Evolutionary conservation across 2,113 vertebrate species (phyloP).

Genomic region (Onychostoma macrolepis): DNA sequence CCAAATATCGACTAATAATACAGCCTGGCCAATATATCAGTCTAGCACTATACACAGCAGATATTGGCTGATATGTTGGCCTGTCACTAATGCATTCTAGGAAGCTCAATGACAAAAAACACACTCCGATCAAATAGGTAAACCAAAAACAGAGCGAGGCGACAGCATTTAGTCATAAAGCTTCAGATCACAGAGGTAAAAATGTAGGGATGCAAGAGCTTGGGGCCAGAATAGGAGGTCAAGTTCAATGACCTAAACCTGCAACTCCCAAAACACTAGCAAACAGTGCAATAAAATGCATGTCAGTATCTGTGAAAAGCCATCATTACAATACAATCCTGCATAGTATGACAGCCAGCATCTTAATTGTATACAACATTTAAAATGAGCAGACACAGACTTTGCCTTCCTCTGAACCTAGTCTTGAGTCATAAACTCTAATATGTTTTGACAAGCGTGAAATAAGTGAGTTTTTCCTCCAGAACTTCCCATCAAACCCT

Average conservation of each 20-base stretch:
- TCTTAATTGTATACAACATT: not conserved
- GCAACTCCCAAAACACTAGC: not conserved
- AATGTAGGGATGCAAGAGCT: not conserved
- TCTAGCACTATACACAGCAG: not conserved
- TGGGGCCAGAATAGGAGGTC: not conserved
- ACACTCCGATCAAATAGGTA: not conserved
- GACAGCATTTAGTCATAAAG: slow-evolving; percentile 2
- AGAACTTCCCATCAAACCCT: slow-evolving; percentile 1
- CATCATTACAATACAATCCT: not conserved
- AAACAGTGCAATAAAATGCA: not conserved
- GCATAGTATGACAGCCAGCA: not conserved
- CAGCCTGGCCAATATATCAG: not conserved
- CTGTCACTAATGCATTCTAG: not conserved
- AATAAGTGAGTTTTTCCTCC: not conserved
- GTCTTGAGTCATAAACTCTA: not conserved
- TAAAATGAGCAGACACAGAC: not conserved
- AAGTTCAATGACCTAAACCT: slow-evolving; percentile 19
- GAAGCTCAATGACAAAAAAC: not conserved
- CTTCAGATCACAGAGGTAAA: not conserved
- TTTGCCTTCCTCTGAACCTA: slow-evolving; percentile 1
- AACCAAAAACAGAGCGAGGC: not conserved
- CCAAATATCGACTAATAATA: not conserved
- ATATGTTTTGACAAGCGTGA: slow-evolving; percentile 11
- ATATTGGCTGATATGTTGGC: not conserved
- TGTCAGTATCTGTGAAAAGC: not conserved